phyloP scores from a whole-genome alignment of 2,797 vertebrate genomes.

The Acanthiza pusilla region DNA sequence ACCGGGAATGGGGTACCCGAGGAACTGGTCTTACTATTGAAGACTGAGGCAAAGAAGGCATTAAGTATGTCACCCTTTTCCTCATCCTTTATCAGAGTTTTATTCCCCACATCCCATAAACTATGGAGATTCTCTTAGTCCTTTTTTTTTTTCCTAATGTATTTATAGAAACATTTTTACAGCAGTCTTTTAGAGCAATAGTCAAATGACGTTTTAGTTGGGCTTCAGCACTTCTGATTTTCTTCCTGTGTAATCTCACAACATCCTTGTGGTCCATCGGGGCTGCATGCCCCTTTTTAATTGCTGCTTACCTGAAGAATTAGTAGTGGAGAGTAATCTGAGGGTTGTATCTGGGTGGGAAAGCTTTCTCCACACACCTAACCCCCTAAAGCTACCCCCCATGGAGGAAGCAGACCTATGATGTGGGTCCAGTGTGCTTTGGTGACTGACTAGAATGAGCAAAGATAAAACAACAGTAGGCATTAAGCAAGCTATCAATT shows the following conservation, averaged over 20 bases:
- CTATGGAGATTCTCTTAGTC: background rate
- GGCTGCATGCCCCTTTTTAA: background rate
- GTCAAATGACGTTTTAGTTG: background rate
- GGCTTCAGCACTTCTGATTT: background rate
- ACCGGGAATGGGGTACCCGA: no score
- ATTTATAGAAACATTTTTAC: background rate
- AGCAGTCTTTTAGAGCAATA: background rate
- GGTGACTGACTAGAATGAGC: background rate
- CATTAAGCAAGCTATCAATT: background rate
- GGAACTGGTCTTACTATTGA: background rate
- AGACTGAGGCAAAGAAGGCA: background rate
- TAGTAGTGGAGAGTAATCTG: background rate
- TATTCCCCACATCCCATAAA: background rate
- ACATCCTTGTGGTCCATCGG: background rate
- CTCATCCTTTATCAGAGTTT: background rate
- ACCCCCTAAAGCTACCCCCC: no score
- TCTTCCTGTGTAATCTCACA: background rate
- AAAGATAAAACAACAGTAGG: background rate
- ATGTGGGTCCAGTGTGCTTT: background rate
- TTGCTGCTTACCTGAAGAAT: background rate
- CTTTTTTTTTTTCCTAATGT: rapidly evolving
- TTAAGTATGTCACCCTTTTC: background rate
- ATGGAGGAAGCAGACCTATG: background rate
- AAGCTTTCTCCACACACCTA: background rate
- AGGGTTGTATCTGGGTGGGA: background rate